These are phyloP conservation scores for Nephila pilipes DNA, from an alignment of 1,140 invertebrate genomes.

Conservation along the genomic window DNA sequence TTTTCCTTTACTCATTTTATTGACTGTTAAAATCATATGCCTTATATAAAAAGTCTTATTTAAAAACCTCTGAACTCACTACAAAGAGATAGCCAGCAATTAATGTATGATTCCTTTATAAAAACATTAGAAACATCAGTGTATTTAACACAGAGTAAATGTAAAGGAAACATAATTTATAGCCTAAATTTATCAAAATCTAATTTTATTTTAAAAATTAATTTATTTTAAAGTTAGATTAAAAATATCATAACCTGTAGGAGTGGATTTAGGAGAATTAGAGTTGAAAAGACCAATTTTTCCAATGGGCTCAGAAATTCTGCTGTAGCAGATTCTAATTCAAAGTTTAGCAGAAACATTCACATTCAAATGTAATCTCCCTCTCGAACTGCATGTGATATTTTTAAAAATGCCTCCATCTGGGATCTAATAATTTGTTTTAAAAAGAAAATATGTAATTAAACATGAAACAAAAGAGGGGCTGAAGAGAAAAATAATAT, in stretches of 20 bases:
- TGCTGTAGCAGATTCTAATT: background rate
- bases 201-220: too few relatives aligned
- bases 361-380: constrained; percentile 3
- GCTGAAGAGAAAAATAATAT: too few relatives aligned
- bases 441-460: background rate
- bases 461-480: background rate
- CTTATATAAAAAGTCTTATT: too few relatives aligned
- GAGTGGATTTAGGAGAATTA: constrained; percentile 63
- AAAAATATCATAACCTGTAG: constrained; percentile 46
- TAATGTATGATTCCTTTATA: background rate
- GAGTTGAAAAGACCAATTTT: constrained; percentile 58
- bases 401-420: constrained; percentile 12
- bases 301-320: constrained; percentile 54
- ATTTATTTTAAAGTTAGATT: background rate
- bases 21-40: too few relatives aligned
- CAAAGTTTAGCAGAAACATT: constrained; percentile 61
- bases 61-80: too few relatives aligned
- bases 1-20: too few relatives aligned
- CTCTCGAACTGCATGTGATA: constrained; percentile 45
- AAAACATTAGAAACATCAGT: too few relatives aligned
- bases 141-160: too few relatives aligned
- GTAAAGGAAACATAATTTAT: too few relatives aligned
- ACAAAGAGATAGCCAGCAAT: too few relatives aligned
- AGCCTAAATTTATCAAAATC: too few relatives aligned
- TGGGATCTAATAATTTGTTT: constrained; percentile 48